These are phyloP conservation scores for Macaca nemestrina DNA, from an alignment of 2,113 vertebrate genomes.

Conservation along the genomic window DNA sequence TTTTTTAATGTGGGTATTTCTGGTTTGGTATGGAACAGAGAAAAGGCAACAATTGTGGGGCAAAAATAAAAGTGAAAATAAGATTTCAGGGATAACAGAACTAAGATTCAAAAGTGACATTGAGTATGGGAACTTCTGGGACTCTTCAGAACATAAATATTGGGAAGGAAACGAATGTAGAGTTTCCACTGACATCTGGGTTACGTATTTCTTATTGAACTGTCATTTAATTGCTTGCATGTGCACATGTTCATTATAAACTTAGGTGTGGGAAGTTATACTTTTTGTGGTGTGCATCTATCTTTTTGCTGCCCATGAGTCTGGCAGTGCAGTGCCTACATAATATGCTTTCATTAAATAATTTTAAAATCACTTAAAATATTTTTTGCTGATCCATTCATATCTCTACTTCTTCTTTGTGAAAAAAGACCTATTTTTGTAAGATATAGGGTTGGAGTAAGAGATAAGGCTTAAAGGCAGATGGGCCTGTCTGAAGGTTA, in stretches of 20 bases:
- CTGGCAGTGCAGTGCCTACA: neutral
- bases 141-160: neutral
- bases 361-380: neutral
- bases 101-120: neutral
- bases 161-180: neutral
- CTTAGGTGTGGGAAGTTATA: neutral
- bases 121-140: neutral
- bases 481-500: neutral
- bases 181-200: neutral
- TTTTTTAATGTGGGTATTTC: neutral
- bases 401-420: neutral
- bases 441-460: neutral
- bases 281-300: neutral
- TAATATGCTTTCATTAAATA: neutral
- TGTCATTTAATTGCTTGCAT: neutral
- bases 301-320: neutral
- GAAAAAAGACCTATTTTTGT: neutral
- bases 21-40: neutral
- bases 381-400: neutral
- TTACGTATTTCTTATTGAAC: slow-evolving; percentile 13
- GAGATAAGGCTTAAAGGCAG: neutral
- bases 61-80: slow-evolving; percentile 27
- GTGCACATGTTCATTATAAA: neutral
- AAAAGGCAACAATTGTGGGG: neutral
- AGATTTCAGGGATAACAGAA: neutral